Evolutionary conservation across 2,113 vertebrate species (phyloP), one percentile per base, ranked within the genome.

Genomic region (Ochotona curzoniae): DNA sequence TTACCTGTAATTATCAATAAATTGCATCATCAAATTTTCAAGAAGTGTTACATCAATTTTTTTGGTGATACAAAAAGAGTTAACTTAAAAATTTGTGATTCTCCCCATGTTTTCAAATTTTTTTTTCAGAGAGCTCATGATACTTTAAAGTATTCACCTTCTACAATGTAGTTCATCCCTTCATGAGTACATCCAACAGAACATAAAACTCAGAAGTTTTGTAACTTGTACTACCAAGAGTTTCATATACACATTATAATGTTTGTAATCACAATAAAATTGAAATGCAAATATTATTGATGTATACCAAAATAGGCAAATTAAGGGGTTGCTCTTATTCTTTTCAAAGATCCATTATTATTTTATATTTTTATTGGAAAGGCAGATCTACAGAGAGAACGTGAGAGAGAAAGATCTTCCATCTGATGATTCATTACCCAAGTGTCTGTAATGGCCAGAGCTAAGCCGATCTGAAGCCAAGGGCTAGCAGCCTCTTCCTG

Each of bases 31-130:
- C 8, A 79, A 30, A 54, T 67, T 90, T 82, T 60, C 28, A 79
- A 61, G 26, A 64, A 81, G 61, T 44, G 8, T 1, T 67, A 20
- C 18, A 57, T 57, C 14, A 57, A 57, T 57, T 1, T 54, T 73
- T 81, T 86, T 44, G 26, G 8, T 89, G 6, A 57, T 9, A 75
- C 3, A 69, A n/a, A 74, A 94, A 70, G 26, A 75, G 15, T 35
- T 75, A 82, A 11, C 76, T 69, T 82, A 76, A 83, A 83, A 80
- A 79, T 83, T 20, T 91, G 25, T 57, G 35, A 60, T 67, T 66
- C 66, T 1, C 11, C 38, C 12, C n/a, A 57, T 17, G 76, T 30
- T 54, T 20, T 51, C 32, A 8, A 64, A 54, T 32, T 3, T 38
- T 30, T 71, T 84, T 71, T 84, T 89, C 30, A 5, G 23, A 26